Evolutionary conservation across 2,797 vertebrate species (phyloP).

Genomic region (Podarcis siculus): DNA sequence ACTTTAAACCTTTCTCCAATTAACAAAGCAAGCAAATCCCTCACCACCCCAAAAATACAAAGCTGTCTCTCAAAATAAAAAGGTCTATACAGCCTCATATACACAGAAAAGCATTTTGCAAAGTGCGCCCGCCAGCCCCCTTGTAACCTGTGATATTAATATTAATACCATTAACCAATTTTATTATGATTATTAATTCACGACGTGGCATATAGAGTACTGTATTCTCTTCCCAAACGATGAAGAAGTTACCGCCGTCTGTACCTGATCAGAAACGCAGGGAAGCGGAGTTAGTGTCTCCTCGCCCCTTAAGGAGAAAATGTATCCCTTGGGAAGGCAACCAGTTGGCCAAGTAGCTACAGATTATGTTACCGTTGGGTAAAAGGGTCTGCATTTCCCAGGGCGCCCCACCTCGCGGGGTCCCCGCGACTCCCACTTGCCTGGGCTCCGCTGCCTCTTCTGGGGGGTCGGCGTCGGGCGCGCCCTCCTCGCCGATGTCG

Average conservation of each 20-base stretch:
- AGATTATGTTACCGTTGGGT: background rate
- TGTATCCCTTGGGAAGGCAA: background rate
- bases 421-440: constrained; percentile 41
- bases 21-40: background rate
- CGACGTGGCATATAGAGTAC: background rate
- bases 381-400: too few species aligned
- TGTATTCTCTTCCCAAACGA: background rate
- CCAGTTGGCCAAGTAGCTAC: background rate
- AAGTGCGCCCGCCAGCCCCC: background rate
- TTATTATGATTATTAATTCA: background rate
- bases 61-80: background rate
- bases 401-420: fast-evolving
- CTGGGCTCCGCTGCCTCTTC: constrained; percentile 4
- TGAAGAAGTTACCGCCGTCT: background rate
- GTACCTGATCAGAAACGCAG: background rate
- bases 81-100: background rate
- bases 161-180: too few species aligned
- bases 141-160: background rate
- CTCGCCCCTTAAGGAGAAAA: too few species aligned
- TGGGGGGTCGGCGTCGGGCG: constrained; percentile 47
- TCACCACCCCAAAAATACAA: background rate
- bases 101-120: background rate
- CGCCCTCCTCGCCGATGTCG: constrained; percentile 73
- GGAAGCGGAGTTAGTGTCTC: background rate
- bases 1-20: background rate